Evolutionary conservation across 2,113 vertebrate species (phyloP).

Genomic region (Conger conger): DNA sequence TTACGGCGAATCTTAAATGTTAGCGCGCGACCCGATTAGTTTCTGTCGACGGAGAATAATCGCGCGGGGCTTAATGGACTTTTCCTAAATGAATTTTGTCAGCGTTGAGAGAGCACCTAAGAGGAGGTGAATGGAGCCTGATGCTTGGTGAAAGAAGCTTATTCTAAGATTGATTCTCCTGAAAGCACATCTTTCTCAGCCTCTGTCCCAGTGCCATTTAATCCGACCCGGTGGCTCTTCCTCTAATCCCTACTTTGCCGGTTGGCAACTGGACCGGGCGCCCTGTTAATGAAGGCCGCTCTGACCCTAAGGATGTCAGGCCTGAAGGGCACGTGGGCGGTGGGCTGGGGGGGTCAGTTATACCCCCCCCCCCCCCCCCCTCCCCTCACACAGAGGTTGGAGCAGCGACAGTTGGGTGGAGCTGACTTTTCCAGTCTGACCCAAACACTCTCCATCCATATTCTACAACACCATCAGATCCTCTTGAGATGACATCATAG

Average conservation of each 20-base stretch:
- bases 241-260: neutral
- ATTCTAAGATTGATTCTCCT: neutral
- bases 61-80: neutral
- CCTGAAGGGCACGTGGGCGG: neutral
- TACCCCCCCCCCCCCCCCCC: neutral
- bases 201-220: neutral
- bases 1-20: neutral
- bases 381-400: neutral
- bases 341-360: neutral
- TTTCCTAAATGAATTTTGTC: neutral
- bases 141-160: neutral
- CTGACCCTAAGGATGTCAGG: neutral
- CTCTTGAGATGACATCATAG: neutral
- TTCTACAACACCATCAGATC: neutral
- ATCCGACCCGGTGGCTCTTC: neutral
- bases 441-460: neutral
- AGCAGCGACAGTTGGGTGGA: neutral
- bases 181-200: neutral
- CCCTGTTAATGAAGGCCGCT: constrained; percentile 6
- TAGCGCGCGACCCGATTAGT: neutral
- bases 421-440: neutral
- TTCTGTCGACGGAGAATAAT: neutral
- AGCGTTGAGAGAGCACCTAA: neutral
- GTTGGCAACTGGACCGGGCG: constrained; percentile 18
- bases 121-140: no score